Evolutionary conservation across 2,113 vertebrate species (phyloP).

Genomic region (Sporophila hypoxantha): DNA sequence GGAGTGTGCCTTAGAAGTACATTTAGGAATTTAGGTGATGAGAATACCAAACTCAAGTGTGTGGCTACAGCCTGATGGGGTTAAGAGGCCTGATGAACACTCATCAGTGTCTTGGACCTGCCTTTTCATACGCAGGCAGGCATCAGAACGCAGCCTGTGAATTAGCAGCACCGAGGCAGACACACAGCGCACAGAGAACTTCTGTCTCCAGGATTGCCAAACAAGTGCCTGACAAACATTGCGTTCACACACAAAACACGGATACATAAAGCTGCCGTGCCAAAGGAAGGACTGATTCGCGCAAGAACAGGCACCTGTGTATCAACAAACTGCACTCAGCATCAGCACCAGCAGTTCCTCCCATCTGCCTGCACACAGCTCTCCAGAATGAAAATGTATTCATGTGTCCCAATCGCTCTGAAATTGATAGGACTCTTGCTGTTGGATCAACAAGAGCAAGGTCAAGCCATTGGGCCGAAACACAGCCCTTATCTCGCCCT

Average conservation of each 20-base stretch:
- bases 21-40: slow-evolving; percentile 54
- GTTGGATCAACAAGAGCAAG: slow-evolving; percentile 27
- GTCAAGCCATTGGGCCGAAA: neutral
- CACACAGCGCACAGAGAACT: neutral
- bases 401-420: neutral
- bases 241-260: slow-evolving; percentile 22
- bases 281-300: slow-evolving; percentile 8
- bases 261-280: slow-evolving; percentile 26
- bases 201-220: slow-evolving; percentile 27
- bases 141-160: neutral
- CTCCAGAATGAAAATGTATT: neutral
- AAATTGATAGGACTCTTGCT: neutral
- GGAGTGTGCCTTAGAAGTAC: slow-evolving; percentile 35
- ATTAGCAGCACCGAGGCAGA: neutral
- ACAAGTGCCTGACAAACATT: slow-evolving; percentile 38
- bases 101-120: neutral
- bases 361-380: neutral
- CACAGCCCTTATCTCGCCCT: neutral
- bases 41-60: slow-evolving; percentile 15
- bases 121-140: neutral
- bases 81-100: slow-evolving; percentile 6
- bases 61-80: slow-evolving; percentile 7
- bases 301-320: slow-evolving; percentile 23
- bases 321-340: slow-evolving; percentile 32
- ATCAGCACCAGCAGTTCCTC: slow-evolving; percentile 14